phyloP scores from a whole-genome alignment of 1,140 invertebrate species.

The Panagrolaimus sp. region DNA sequence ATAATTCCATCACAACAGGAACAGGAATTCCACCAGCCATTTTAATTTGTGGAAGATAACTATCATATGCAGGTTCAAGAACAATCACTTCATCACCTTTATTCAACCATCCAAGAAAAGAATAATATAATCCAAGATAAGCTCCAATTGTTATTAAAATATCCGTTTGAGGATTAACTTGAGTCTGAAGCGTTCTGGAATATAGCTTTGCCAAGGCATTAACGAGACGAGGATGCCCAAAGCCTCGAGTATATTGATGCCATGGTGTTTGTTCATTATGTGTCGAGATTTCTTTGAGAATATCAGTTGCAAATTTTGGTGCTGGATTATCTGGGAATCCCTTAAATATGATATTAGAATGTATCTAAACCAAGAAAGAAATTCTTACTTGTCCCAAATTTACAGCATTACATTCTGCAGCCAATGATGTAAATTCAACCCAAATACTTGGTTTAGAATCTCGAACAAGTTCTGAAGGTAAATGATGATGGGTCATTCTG shows the following conservation, averaged over 20 bases:
- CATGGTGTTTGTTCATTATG: constrained; percentile 70
- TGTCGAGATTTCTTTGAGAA: constrained; percentile 69
- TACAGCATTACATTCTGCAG: constrained; percentile 77
- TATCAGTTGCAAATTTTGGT: constrained; percentile 75
- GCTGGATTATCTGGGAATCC: constrained; percentile 91
- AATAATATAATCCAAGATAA: constrained; percentile 78
- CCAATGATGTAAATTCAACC: constrained; percentile 88
- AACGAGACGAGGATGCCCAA: constrained; percentile 81
- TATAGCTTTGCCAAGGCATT: constrained; percentile 79
- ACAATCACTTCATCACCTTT: constrained; percentile 76
- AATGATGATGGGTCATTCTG: background rate
- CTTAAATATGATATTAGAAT: constrained; percentile 54
- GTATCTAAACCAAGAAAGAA: background rate
- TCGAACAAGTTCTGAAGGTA: background rate
- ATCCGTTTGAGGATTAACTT: constrained; percentile 76
- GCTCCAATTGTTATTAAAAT: constrained; percentile 83
- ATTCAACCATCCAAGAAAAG: constrained; percentile 71
- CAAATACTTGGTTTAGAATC: constrained; percentile 29
- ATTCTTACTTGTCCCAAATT: constrained; percentile 77
- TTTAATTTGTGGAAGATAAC: constrained; percentile 87
- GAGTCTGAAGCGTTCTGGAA: constrained; percentile 70
- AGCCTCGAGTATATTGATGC: constrained; percentile 76
- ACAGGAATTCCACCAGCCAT: constrained; percentile 78
- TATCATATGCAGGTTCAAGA: constrained; percentile 96
- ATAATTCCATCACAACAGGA: constrained; percentile 77